Evolutionary conservation across 1,140 invertebrate species (phyloP).

Genomic region (Bombus pyrosoma): DNA sequence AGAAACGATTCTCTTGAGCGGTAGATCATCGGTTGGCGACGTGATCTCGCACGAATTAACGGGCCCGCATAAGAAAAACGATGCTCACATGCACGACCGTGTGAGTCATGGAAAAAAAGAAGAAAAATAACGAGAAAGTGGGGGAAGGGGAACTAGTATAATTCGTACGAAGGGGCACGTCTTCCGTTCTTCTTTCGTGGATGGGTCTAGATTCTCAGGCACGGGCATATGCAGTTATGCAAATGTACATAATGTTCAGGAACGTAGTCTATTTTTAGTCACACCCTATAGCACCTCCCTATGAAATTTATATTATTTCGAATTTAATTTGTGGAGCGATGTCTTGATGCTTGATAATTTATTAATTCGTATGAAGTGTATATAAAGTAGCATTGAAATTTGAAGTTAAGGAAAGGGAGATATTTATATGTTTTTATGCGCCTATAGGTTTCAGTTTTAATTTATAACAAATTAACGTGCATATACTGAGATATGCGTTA

Average conservation of each 20-base stretch:
- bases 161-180: slow-evolving; percentile 69
- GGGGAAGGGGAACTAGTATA: slow-evolving; percentile 27
- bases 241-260: slow-evolving; percentile 64
- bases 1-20: slow-evolving; percentile 11
- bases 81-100: slow-evolving; percentile 32
- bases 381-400: no score
- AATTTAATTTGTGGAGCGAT: background rate
- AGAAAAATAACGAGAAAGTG: slow-evolving; percentile 43
- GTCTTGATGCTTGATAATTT: background rate
- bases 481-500: background rate
- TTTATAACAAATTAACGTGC: background rate
- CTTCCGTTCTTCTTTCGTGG: slow-evolving; percentile 65
- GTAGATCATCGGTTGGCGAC: slow-evolving; percentile 59
- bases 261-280: slow-evolving; percentile 6
- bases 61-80: slow-evolving; percentile 66
- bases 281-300: background rate
- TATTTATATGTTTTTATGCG: background rate
- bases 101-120: slow-evolving; percentile 49
- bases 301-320: background rate
- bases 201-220: slow-evolving; percentile 69
- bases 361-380: background rate
- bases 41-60: slow-evolving; percentile 79
- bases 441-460: background rate
- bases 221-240: slow-evolving; percentile 70
- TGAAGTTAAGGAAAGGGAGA: background rate